These are phyloP conservation scores for Hypercompe scribonia DNA, from an alignment of 2,888 invertebrate species.

Conservation along the genomic window DNA sequence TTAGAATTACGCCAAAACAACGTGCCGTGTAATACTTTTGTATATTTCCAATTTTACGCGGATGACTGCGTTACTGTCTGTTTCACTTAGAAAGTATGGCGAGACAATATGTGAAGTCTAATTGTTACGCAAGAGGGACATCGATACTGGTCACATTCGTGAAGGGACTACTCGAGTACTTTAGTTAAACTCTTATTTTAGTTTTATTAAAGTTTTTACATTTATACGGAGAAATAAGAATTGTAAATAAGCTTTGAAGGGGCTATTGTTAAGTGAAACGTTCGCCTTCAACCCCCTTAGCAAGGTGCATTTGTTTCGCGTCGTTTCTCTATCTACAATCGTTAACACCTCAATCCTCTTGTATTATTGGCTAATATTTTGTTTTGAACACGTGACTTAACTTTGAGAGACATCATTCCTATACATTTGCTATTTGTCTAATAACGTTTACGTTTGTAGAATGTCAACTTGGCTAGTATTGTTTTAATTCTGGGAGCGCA, in stretches of 20 bases:
- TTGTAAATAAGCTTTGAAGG: slow-evolving; percentile 42
- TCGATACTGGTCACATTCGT: slow-evolving; percentile 64
- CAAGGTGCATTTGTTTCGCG: too few species aligned
- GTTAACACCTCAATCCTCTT: too few species aligned
- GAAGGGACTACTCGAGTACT: slow-evolving; percentile 46
- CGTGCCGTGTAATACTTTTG: slow-evolving; percentile 54
- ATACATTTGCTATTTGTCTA: too few species aligned
- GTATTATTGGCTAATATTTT: too few species aligned
- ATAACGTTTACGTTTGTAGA: too few species aligned
- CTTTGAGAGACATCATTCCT: too few species aligned
- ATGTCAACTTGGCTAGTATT: too few species aligned
- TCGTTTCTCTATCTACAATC: too few species aligned
- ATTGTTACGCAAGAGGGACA: slow-evolving; percentile 70
- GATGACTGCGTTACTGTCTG: slow-evolving; percentile 61
- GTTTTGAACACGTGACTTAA: too few species aligned
- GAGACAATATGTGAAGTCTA: slow-evolving; percentile 69
- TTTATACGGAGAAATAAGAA: slow-evolving; percentile 40
- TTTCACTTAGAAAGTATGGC: slow-evolving; percentile 76
- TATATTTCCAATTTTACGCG: slow-evolving; percentile 73
- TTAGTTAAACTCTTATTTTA: slow-evolving; percentile 42
- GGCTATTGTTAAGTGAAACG: slow-evolving; percentile 36
- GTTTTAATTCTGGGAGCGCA: slow-evolving; percentile 64
- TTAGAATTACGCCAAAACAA: slow-evolving; percentile 48
- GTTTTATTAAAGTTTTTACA: slow-evolving; percentile 38
- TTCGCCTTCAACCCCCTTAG: slow-evolving; percentile 46